Evolutionary conservation across 1,140 invertebrate species (phyloP), one percentile per base, ranked within the genome.

Genomic region (Manduca sexta): DNA sequence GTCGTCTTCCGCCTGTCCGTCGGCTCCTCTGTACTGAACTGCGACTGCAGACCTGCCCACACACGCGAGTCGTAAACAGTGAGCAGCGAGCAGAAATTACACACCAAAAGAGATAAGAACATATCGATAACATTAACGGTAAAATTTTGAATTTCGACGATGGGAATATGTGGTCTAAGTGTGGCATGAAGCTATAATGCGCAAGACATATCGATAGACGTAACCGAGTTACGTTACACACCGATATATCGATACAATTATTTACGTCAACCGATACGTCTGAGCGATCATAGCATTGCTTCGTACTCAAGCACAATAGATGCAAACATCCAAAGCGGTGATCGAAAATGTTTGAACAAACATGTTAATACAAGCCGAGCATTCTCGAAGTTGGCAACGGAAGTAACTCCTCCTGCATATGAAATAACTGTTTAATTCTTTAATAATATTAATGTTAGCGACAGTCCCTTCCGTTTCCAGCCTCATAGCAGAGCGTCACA

Each of bases 151-250:
- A 52, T 37, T 56, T 16, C 45, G 52, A 45, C 16, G 6, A 68
- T 73, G 73, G 69, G 75, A 79, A 74, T 76, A 79, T 76, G 75
- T 75, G 73, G 73, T 71, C 69, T 49, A 46, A 11, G 14, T 26
- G 21, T 26, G 8, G 21, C 21, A 8, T n/a, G n/a, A n/a, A 26
- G 21, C 21, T 26, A 8, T 8, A 5, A 26, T 1, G 21, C 4
- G 8, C 8, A 26, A 26, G 21, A 26, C 0, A 8, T 8, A 26
- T 26, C 21, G 21, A 26, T 26, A 26, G 8, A 26, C 21, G 4
- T 26, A 26, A 1, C 4, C 8, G 4, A 26, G 21, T 26, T 26
- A 2, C 21, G 8, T 26, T 26, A n/a, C 21, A 26, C 1, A 3
- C 8, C 8, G 0, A 26, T 26, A 26, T 26, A 26, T 26, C 21